A percentile compares a stretch with the other conserved stretches of the same genome.
These are phyloP conservation scores for Halichoerus grypus DNA, from an alignment of 2,113 vertebrate species.

Conservation along the genomic window DNA sequence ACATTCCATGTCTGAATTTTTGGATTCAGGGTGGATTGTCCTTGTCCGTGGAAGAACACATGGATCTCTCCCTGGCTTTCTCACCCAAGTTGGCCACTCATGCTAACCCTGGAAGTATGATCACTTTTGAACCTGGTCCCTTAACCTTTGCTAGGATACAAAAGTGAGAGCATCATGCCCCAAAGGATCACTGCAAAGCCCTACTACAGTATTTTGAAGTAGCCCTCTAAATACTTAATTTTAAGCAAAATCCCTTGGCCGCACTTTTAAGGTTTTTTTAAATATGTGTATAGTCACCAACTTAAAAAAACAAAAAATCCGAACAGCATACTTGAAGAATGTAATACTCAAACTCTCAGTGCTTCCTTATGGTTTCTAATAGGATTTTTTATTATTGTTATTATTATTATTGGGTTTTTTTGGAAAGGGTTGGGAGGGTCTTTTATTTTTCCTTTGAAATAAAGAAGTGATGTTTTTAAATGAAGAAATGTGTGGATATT, in stretches of 20 bases:
- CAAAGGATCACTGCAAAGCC: conserved; percentile 82
- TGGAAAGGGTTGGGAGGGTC: conserved; percentile 86
- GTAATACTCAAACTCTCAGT: conserved; percentile 97
- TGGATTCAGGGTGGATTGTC: conserved; percentile 84
- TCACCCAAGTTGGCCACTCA: conserved; percentile 46
- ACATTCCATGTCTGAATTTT: conserved; percentile 87
- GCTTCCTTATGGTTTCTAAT: conserved; percentile 97
- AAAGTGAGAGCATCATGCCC: conserved; percentile 77
- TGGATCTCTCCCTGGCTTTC: conserved; percentile 80
- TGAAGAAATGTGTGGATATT: conserved; percentile 88
- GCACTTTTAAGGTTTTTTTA: conserved; percentile 89
- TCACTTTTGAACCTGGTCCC: conserved; percentile 72
- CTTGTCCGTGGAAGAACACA: conserved; percentile 68
- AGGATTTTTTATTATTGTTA: conserved; percentile 93
- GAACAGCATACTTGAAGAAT: conserved; percentile 98
- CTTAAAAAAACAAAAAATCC: conserved; percentile 87
- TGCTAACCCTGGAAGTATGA: conserved; percentile 63
- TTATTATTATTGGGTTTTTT: conserved; percentile 87
- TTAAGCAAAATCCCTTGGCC: conserved; percentile 88
- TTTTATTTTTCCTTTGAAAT: conserved; percentile 88
- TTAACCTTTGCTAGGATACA: conserved; percentile 79
- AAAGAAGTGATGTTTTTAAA: conserved; percentile 91
- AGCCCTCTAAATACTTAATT: conserved; percentile 85
- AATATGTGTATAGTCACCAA: conserved; percentile 88
- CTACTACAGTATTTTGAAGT: conserved; percentile 86